Percentiles rank a stretch among this genome's conserved stretches.
phyloP scores from a whole-genome alignment of 2,797 vertebrate genomes.

The Microctenopoma lineatum region DNA sequence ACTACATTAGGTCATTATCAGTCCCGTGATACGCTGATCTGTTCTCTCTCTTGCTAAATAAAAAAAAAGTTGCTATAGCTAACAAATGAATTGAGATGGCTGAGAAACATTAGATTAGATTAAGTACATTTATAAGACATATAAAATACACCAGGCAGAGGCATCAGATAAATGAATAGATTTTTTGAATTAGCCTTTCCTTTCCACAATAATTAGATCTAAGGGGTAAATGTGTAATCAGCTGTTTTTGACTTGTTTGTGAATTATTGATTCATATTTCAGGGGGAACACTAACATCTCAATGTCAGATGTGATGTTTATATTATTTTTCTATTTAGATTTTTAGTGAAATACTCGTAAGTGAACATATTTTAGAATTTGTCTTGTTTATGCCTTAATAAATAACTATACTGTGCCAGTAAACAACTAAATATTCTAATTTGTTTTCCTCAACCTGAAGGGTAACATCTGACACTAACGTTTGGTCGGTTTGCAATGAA shows the following conservation, averaged over 20 bases:
- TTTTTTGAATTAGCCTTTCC: slow-evolving; percentile 16
- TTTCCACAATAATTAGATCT: slow-evolving; percentile 9
- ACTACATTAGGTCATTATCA: neutral
- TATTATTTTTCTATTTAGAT: neutral
- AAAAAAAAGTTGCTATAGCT: too few relatives aligned
- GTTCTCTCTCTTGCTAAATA: too few relatives aligned
- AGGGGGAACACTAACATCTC: neutral
- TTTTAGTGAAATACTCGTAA: neutral
- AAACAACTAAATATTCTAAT: slow-evolving; percentile 8
- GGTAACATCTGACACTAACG: slow-evolving; percentile 64
- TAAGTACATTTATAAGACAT: neutral
- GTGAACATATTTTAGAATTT: slow-evolving; percentile 1
- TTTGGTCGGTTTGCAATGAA: slow-evolving; percentile 63
- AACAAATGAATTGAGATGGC: too few relatives aligned
- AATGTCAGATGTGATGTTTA: slow-evolving; percentile 2
- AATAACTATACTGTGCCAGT: neutral
- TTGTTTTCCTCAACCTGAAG: slow-evolving; percentile 33
- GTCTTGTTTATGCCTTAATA: neutral
- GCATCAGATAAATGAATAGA: too few relatives aligned
- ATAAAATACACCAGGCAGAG: neutral
- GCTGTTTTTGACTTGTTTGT: slow-evolving; percentile 25
- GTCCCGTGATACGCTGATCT: too few relatives aligned
- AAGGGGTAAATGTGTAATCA: neutral
- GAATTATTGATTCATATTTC: slow-evolving; percentile 25
- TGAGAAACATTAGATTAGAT: neutral